A percentile compares a stretch with the other conserved stretches of the same genome.
phyloP scores from a whole-genome alignment of 2,888 invertebrate species.

The Belgica antarctica region DNA sequence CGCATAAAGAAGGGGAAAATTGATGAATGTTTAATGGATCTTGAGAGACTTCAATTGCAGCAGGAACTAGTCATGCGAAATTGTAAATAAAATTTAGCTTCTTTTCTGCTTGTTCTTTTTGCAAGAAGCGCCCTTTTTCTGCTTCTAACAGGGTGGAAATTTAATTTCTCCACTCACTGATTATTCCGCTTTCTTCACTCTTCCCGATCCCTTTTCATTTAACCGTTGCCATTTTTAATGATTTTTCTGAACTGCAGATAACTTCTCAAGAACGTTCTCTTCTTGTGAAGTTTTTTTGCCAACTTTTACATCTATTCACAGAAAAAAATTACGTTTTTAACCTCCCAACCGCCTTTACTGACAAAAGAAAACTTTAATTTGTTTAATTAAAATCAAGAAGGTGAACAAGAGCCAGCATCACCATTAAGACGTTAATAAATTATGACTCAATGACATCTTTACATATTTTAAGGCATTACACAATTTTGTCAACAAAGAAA shows the following conservation, averaged over 20 bases:
- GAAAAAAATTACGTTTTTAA: no score
- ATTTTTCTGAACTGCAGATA: no score
- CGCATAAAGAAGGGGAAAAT: constrained; percentile 22
- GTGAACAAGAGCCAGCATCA: neutral
- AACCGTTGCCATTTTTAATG: neutral
- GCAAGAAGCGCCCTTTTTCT: constrained; percentile 23
- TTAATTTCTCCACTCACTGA: constrained; percentile 37
- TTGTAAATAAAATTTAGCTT: constrained; percentile 40
- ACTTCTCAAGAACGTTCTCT: no score
- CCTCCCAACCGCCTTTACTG: no score
- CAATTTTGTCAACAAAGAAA: neutral
- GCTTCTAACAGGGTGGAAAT: constrained; percentile 32
- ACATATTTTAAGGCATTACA: neutral
- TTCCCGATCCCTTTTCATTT: neutral
- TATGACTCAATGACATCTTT: constrained; percentile 25
- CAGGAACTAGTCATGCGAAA: constrained; percentile 36
- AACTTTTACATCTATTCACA: no score
- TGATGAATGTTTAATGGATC: constrained; percentile 43
- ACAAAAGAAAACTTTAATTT: neutral
- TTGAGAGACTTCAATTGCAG: constrained; percentile 34
- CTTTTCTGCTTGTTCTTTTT: constrained; percentile 4
- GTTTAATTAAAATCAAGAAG: constrained; percentile 23
- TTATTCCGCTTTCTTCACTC: constrained; percentile 25
- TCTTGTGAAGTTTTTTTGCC: no score
- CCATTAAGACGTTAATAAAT: constrained; percentile 18